Conservation (phyloP, 2,113 vertebrate genomes). For the Gyps fulvus region DNA sequence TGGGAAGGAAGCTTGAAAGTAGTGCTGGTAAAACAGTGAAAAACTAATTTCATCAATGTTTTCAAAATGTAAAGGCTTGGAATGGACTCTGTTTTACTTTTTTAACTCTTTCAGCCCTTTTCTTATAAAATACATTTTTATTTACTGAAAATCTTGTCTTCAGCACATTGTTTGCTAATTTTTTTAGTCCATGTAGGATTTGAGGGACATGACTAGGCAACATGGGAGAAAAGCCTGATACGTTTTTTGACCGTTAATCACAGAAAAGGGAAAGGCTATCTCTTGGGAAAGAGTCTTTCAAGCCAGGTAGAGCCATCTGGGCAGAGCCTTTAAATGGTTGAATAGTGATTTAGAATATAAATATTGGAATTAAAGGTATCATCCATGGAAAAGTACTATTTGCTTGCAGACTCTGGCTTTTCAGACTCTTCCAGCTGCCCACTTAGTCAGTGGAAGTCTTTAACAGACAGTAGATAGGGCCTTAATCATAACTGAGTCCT, state of each 20-base stretch:
- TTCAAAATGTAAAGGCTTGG: slow-evolving; percentile 32
- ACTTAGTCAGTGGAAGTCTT: background rate
- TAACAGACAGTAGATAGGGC: background rate
- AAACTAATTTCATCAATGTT: slow-evolving; percentile 48
- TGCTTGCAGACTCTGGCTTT: background rate
- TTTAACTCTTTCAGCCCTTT: background rate
- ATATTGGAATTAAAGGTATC: background rate
- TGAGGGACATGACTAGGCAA: background rate
- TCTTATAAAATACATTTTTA: background rate
- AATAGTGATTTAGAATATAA: background rate
- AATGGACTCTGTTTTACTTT: background rate
- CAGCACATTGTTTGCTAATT: background rate
- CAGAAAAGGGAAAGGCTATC: background rate
- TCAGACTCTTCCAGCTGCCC: background rate
- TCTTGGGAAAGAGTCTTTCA: background rate
- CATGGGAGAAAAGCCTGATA: background rate
- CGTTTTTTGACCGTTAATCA: background rate
- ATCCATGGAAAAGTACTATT: background rate
- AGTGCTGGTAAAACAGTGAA: slow-evolving; percentile 42
- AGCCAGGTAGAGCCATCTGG: background rate
- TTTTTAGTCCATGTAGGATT: background rate
- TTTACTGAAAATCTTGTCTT: background rate
- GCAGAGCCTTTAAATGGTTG: background rate
- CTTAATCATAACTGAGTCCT: background rate
- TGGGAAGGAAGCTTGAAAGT: slow-evolving; percentile 49